phyloP scores from a whole-genome alignment of 2,888 invertebrate genomes.

The Synergus gifuensis region DNA sequence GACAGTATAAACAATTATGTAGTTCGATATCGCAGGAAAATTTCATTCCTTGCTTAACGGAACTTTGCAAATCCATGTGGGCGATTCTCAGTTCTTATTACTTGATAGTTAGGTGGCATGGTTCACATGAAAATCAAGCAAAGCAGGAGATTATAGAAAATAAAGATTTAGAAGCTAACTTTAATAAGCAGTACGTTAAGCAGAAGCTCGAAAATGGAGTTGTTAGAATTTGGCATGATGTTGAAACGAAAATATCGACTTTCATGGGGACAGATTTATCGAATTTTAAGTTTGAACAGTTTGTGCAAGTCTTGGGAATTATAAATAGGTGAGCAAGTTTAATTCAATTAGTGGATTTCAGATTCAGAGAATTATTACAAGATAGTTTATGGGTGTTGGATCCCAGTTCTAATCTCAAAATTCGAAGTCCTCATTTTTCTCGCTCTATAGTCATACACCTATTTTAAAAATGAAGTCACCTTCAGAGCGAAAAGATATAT shows the following conservation, averaged over 20 bases:
- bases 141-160: slow-evolving; percentile 69
- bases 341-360: slow-evolving; percentile 11
- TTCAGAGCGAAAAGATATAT: too few species aligned
- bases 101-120: slow-evolving; percentile 88
- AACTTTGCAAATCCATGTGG: slow-evolving; percentile 93
- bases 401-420: too few species aligned
- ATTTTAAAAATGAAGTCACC: too few species aligned
- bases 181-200: slow-evolving; percentile 88
- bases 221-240: slow-evolving; percentile 94
- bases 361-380: background rate
- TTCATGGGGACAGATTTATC: slow-evolving; percentile 89
- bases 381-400: too few species aligned
- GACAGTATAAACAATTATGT: slow-evolving; percentile 91
- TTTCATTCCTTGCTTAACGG: slow-evolving; percentile 88
- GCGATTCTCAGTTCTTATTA: slow-evolving; percentile 89
- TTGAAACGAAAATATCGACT: slow-evolving; percentile 92
- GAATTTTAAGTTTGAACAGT: slow-evolving; percentile 95
- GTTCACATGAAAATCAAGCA: slow-evolving; percentile 72
- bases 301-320: slow-evolving; percentile 92
- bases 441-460: too few species aligned
- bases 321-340: slow-evolving; percentile 83
- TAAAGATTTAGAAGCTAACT: slow-evolving; percentile 82
- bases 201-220: slow-evolving; percentile 94
- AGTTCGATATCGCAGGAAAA: slow-evolving; percentile 81
- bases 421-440: too few species aligned